Evolutionary conservation across 2,797 vertebrate species (phyloP).

Genomic region (Heterohyrax brucei): DNA sequence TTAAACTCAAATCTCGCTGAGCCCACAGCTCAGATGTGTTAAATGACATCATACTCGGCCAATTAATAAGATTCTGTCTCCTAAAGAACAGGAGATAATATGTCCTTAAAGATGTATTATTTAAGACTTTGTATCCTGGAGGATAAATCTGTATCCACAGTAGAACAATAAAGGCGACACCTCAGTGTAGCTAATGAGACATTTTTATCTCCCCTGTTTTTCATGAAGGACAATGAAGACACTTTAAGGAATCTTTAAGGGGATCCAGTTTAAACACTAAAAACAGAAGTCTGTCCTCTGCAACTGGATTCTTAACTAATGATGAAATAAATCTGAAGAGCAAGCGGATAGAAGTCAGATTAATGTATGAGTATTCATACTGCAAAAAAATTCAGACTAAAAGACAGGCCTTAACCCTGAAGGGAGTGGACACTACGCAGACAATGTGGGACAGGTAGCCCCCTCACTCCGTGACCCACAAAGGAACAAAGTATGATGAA

Average conservation of each 20-base stretch:
- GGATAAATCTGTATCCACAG: constrained; percentile 27
- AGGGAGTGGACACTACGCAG: constrained; percentile 1
- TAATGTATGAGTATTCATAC: background rate
- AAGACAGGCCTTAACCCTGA: background rate
- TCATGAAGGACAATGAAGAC: background rate
- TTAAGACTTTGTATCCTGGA: constrained; percentile 51
- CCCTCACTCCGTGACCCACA: background rate
- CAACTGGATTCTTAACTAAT: background rate
- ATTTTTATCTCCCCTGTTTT: constrained; percentile 27
- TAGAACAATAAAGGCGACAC: background rate
- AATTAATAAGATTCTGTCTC: background rate
- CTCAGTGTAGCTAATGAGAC: background rate
- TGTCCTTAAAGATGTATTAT: constrained; percentile 32
- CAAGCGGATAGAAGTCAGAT: background rate
- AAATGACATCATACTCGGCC: background rate
- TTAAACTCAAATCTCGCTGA: constrained; percentile 15
- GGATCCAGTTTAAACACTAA: background rate
- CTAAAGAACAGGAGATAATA: background rate
- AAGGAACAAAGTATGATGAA: background rate
- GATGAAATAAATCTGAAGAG: background rate
- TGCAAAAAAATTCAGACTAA: background rate
- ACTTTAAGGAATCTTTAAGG: constrained; percentile 15
- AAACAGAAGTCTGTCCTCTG: background rate
- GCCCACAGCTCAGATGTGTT: background rate
- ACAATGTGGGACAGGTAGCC: background rate